Percentiles rank a stretch among this genome's conserved stretches.
Conservation (phyloP, 2,797 vertebrate genomes). For the Phalloptychus januarius region DNA sequence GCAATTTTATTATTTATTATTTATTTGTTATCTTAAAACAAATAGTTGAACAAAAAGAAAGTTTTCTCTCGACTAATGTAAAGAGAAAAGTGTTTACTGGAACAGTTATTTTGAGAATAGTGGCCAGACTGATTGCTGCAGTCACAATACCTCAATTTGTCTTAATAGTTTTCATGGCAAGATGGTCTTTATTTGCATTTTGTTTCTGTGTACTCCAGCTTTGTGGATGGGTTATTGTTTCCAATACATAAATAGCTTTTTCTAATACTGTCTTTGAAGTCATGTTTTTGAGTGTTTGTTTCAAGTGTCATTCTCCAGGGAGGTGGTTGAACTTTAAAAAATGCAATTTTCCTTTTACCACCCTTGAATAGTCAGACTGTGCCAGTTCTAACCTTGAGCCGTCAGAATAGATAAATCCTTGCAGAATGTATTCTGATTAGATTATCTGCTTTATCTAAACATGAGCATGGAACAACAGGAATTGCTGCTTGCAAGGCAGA, state of each 20-base stretch:
- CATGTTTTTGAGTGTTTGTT: slow-evolving; percentile 73
- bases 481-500: slow-evolving; percentile 42
- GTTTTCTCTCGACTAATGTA: neutral
- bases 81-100: slow-evolving; percentile 18
- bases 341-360: slow-evolving; percentile 71
- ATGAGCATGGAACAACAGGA: slow-evolving; percentile 57
- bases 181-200: slow-evolving; percentile 56
- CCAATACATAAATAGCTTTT: slow-evolving; percentile 77
- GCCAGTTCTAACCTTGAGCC: slow-evolving; percentile 75
- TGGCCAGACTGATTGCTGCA: slow-evolving; percentile 14
- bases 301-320: slow-evolving; percentile 60
- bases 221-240: slow-evolving; percentile 74
- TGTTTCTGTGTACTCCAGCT: slow-evolving; percentile 71
- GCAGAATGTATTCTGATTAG: slow-evolving; percentile 79
- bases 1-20: slow-evolving; percentile 21
- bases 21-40: slow-evolving; percentile 28
- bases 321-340: slow-evolving; percentile 66
- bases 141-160: slow-evolving; percentile 51
- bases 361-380: slow-evolving; percentile 54
- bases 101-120: slow-evolving; percentile 37
- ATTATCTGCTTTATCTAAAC: slow-evolving; percentile 78
- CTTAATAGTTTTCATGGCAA: slow-evolving; percentile 73
- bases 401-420: slow-evolving; percentile 71
- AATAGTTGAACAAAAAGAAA: slow-evolving; percentile 7
- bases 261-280: slow-evolving; percentile 78